Base-by-base conservation (phyloP, 1,140 invertebrate genomes). In the Heliconius congener region DNA sequence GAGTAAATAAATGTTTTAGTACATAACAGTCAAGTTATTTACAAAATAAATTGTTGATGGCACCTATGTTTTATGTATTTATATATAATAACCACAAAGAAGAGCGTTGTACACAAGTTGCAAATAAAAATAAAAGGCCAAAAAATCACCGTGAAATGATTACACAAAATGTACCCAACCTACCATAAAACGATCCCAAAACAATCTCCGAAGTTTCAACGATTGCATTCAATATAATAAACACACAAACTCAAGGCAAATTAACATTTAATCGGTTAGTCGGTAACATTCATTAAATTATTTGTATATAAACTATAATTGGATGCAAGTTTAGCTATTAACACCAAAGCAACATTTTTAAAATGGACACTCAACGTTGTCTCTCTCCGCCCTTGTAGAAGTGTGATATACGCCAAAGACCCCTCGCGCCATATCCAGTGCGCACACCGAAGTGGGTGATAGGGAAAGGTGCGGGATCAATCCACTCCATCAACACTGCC, bases 361-460 rank as follows among this genome's bases (percentile, higher is more conserved):
- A 78, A 16, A 75, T 27, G 19, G 84, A 85, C 83, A 94, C 91
- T 94, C 91, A 94, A 93, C 93, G 90, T 83, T 80, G 80, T 16
- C 73, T 71, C 8, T 74, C 76, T 78, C 86, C 84, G 78, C 77
- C 55, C 52, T 77, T 86, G 85, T 76, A 50, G 88, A 89, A 94
- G 82, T 94, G 92, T 19, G 52, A 74, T 79, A 96, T 93, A 74
- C 93, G 94, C 96, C 96, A 96, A 80, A 95, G 91, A 81, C 96
- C 96, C 75, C 94, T 92, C 8, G 96, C 95, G 39, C 96, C 96
- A 93, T 95, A 96, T 80, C 94, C 95, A 46, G 96, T 96, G 71
- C 96, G 94, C 70, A 96, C 95, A 60, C 96, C 96, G 84, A 96
- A 95, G 87, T 96, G 95, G 76, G 95, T 95, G 52, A 96, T 89